Base-by-base conservation (phyloP, 1,140 invertebrate genomes). In the Euwallacea similis region DNA sequence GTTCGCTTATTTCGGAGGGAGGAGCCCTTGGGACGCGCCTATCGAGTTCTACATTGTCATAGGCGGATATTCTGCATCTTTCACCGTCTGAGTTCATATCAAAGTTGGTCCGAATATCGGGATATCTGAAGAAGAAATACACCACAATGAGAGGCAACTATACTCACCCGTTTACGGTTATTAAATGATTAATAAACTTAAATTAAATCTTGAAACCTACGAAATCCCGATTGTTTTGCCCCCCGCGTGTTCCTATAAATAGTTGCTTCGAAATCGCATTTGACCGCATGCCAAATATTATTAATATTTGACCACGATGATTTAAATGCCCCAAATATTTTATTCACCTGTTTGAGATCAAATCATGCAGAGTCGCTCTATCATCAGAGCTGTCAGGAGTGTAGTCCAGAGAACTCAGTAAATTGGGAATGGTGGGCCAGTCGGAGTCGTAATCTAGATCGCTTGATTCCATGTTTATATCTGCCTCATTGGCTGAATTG, bases 21-120 rank as follows among this genome's bases (percentile, higher is more conserved):
- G 80, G 80, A 15, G 79, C 74, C 56, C 75, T 65, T 10, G 76
- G 78, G 21, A 72, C 33, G 50, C 77, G 67, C 43, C 77, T 64
- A 70, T 89, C 88, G 4, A 66, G 65, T 65, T 89, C 88, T 0
- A 90, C 88, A 76, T 90, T 91, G 78, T 93, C 91, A 79, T 93
- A 93, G 44, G 90, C 89, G 3, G 91, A 92, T 69, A 90, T 88
- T 11, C 89, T 83, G 72, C 80, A 81, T 44, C 73, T 68, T 56
- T 79, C 74, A 21, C 75, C 73, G 33, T 77, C 76, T 0, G 72
- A 58, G 7, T 61, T 72, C 47, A 66, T 55, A 67, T 76, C 78
- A 33, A 76, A 74, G 8, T 79, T 79, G n/a, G 76, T 75, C 58
- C 74, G 74, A 13, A 81, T 75, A 59, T 82, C 79, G 7, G 79